A percentile compares a stretch with the other conserved stretches of the same genome.
Evolutionary conservation across 1,140 invertebrate genomes (phyloP).

Genomic region (Caenorhabditis remanei): DNA sequence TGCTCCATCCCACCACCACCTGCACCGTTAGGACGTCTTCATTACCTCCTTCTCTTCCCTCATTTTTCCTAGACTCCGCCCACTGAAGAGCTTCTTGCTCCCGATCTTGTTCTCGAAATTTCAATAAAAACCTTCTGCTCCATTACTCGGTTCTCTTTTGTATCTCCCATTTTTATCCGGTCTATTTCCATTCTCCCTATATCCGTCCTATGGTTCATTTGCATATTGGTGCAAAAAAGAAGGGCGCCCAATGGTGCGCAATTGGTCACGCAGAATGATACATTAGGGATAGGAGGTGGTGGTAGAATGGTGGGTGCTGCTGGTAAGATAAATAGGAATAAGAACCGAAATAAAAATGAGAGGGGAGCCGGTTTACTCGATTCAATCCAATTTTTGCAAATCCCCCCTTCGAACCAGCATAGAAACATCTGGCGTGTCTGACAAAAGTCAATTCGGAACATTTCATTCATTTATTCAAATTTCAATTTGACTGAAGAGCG

Average conservation of each 20-base stretch:
- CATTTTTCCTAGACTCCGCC: background rate
- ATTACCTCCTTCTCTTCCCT: background rate
- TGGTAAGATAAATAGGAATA: background rate
- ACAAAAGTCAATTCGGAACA: slow-evolving; percentile 50
- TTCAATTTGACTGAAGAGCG: slow-evolving; percentile 45
- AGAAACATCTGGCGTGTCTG: slow-evolving; percentile 51
- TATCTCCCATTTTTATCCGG: background rate
- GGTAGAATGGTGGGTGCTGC: background rate
- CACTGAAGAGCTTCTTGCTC: background rate
- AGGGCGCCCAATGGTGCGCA: slow-evolving; percentile 43
- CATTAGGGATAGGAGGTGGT: slow-evolving; percentile 34
- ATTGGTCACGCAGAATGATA: slow-evolving; percentile 54
- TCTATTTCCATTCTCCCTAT: slow-evolving; percentile 11
- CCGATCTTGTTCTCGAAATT: background rate
- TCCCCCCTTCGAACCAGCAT: background rate
- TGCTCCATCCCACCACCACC: slow-evolving; percentile 36
- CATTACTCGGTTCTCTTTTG: background rate
- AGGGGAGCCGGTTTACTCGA: slow-evolving; percentile 12
- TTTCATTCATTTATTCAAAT: slow-evolving; percentile 55
- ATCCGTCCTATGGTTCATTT: slow-evolving; percentile 13
- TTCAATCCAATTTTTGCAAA: slow-evolving; percentile 34
- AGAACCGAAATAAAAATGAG: background rate
- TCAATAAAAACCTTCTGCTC: slow-evolving; percentile 16
- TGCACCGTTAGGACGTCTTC: slow-evolving; percentile 24
- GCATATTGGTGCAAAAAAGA: slow-evolving; percentile 45